Evolutionary conservation across 2,113 vertebrate species (phyloP), one percentile per base, ranked within the genome.

Genomic region (Zapus hudsonius): DNA sequence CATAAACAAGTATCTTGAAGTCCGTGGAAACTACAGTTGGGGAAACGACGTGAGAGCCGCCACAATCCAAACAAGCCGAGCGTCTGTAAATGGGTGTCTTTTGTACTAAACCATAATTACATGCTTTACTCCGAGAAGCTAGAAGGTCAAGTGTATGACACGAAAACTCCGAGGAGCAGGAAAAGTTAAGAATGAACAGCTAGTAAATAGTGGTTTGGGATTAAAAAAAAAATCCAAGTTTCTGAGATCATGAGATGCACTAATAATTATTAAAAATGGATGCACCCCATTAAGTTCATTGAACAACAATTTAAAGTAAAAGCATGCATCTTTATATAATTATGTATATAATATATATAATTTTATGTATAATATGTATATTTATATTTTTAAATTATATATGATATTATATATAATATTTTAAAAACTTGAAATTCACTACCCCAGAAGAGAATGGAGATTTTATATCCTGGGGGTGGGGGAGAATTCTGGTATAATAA

Each of bases 21-120:
- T 92, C 78, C 31, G 75, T 84, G 84, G 57, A 93, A 92, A 86
- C 27, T 73, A 19, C 70, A 69, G 38, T 57, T 74, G 74, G 55
- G 80, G 40, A 93, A 93, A 63, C 91, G 92, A 94, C 84, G 91
- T 90, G 47, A 92, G 31, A 63, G 11, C 15, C 73, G 64, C 88
- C 79, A 88, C 64, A 86, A 64, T 76, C 64, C 82, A 83, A 92
- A 92, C 88, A 94, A 84, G 75, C 63, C 84, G 7, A 83, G 92
- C 42, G 67, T 86, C 72, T 57, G 20, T 66, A 84, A 84, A 89
- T 52, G 84, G 33, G 7, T 52, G 42, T 47, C 84, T 90, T 96
- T 79, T 67, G 31, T 79, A 67, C 59, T 52, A 88, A 87, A 15
- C 89, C 75, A 52, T 61, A 92, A 85, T 96, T 86, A 70, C 1